phyloP scores from a whole-genome alignment of 2,113 vertebrate species.

The Saccopteryx leptura region DNA sequence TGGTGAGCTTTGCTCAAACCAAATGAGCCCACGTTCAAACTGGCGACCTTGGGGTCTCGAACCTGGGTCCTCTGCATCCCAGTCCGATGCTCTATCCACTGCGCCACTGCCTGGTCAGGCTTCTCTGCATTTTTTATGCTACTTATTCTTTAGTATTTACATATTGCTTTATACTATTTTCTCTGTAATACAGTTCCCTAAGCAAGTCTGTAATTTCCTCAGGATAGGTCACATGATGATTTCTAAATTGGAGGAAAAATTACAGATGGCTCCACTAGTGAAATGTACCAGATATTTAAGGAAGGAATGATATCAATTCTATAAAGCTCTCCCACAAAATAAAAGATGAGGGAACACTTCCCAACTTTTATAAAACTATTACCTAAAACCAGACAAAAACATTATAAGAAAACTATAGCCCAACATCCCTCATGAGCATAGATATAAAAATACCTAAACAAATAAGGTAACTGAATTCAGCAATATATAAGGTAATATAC shows the following conservation, averaged over 20 bases:
- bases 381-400: neutral
- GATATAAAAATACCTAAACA: neutral
- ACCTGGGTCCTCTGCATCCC: too few species aligned
- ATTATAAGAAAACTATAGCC: neutral
- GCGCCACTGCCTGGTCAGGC: too few species aligned
- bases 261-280: neutral
- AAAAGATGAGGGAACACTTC: neutral
- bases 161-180: neutral
- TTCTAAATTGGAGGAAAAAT: neutral
- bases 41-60: too few species aligned
- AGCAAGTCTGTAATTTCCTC: neutral
- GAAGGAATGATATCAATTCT: neutral
- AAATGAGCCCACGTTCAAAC: too few species aligned
- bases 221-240: neutral
- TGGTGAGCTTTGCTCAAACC: too few species aligned
- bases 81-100: too few species aligned
- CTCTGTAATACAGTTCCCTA: neutral
- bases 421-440: neutral
- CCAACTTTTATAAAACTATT: neutral
- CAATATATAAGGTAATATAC: neutral
- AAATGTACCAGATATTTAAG: slow-evolving; percentile 32
- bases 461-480: neutral
- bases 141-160: slow-evolving; percentile 27
- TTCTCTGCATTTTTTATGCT: neutral
- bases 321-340: neutral